Evolutionary conservation across 2,888 invertebrate genomes (phyloP), one percentile per base, ranked within the genome.

Genomic region (Phortica magna): DNA sequence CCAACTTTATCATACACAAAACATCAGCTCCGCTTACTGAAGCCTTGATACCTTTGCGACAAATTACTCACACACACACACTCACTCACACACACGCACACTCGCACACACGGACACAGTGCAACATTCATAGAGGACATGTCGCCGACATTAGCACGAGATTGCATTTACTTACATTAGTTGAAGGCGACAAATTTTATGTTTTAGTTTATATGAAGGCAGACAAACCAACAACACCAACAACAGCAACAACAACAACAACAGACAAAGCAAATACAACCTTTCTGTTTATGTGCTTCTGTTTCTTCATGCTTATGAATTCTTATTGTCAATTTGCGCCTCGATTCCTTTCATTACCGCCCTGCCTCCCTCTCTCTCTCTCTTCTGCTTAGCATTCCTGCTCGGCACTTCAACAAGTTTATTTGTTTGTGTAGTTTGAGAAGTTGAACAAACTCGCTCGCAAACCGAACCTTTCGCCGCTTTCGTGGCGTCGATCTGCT

Each of bases 1-100:
- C 55, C 64, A 75, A 53, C 61, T 75, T 75, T 75, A 71, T 75
- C n/a, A 67, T 59, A n/a, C 42, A 71, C 9, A 72, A 7, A 55
- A 42, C n/a, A 68, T 43, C 68, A 43, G 1, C 17, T 43, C 17
- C 0, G 17, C 2, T 14, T 61, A 14, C 19, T 68, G 1, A 53
- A 48, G 17, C 17, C n/a, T 39, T 57, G 39, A 12, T 55, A 59
- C 72, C 73, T 73, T 64, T 53, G 70, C 55, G 7, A 53, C 48
- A 48, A 71, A 71, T 71, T 55, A 71, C 53, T 55, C n/a, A 55
- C 70, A 31, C 14, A 55, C 53, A 55, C 19, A 55, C 31, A 39
- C 6, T n/a, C n/a, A n/a, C n/a, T n/a, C n/a, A n/a, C n/a, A n/a
- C n/a, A n/a, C n/a, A n/a, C 70, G 14, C 14, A 55, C 53, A 55